Percentiles rank a stretch among this genome's conserved stretches.
Evolutionary conservation across 2,888 invertebrate species (phyloP).

Genomic region (Chrysolina americana): DNA sequence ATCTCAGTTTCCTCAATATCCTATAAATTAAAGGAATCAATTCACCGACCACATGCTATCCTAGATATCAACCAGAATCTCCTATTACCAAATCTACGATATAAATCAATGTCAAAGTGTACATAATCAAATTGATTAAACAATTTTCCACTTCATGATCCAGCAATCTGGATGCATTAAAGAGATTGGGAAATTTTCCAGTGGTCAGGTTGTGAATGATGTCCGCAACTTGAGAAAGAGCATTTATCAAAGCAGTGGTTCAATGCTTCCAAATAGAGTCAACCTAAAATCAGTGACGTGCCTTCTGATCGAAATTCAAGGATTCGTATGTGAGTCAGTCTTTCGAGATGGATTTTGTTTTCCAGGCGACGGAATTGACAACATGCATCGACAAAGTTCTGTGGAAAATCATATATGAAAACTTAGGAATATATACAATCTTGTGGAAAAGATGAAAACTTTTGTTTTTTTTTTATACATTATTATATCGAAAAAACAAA

Average conservation of each 20-base stretch:
- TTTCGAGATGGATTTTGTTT: too few relatives aligned
- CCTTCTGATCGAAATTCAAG: neutral
- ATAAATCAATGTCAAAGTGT: conserved; percentile 42
- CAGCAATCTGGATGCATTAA: conserved; percentile 41
- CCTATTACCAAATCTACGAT: conserved; percentile 26
- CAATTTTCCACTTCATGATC: conserved; percentile 49
- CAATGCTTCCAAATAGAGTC: conserved; percentile 19
- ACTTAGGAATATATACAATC: too few relatives aligned
- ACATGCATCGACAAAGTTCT: too few relatives aligned
- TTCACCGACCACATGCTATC: neutral
- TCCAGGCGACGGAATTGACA: neutral
- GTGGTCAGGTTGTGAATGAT: conserved; percentile 51
- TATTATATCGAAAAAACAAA: too few relatives aligned
- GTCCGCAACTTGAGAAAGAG: conserved; percentile 34
- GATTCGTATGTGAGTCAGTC: neutral
- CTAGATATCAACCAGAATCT: conserved; percentile 9
- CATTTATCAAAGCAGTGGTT: conserved; percentile 50
- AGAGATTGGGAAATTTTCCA: conserved; percentile 49
- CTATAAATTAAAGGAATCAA: neutral
- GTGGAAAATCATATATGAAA: too few relatives aligned
- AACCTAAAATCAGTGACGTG: conserved; percentile 8
- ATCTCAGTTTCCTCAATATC: neutral
- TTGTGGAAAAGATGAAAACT: too few relatives aligned
- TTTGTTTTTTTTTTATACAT: too few relatives aligned
- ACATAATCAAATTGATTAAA: conserved; percentile 50